Percentiles rank a stretch among this genome's conserved stretches.
phyloP scores from a whole-genome alignment of 2,888 invertebrate species.

The Macrophya alboannulata region DNA sequence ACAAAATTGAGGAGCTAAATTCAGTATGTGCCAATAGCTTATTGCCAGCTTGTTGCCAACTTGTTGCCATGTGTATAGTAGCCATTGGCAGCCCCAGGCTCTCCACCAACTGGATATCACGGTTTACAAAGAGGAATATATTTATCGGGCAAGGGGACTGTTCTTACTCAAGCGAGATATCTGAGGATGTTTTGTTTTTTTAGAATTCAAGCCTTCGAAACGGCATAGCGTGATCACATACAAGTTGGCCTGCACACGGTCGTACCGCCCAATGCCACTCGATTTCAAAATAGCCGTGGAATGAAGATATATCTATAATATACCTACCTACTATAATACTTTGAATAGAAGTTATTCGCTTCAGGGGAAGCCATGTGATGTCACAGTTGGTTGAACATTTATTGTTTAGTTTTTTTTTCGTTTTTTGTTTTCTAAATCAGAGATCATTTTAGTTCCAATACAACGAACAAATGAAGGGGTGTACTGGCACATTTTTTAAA shows the following conservation, averaged over 20 bases:
- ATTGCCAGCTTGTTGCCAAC: neutral
- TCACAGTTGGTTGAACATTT: neutral
- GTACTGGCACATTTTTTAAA: neutral
- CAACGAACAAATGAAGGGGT: neutral
- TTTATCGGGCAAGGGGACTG: conserved; percentile 43
- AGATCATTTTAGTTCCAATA: neutral
- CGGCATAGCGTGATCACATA: neutral
- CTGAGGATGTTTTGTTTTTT: conserved; percentile 17
- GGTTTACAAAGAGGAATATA: conserved; percentile 15
- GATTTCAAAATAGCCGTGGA: neutral
- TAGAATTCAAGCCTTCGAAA: neutral
- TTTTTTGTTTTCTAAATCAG: neutral
- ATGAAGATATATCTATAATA: neutral
- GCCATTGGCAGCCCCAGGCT: neutral
- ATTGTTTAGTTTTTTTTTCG: too few relatives aligned
- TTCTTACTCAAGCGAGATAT: conserved; percentile 14
- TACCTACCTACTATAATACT: neutral
- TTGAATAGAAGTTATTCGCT: neutral
- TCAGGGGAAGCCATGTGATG: neutral
- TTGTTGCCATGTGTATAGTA: conserved; percentile 31
- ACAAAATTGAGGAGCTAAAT: neutral
- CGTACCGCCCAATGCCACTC: neutral
- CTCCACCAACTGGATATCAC: neutral
- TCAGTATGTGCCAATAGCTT: too few relatives aligned
- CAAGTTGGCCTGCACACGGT: neutral